Evolutionary conservation across 2,888 invertebrate species (phyloP).

Genomic region (Galeruca laticollis): DNA sequence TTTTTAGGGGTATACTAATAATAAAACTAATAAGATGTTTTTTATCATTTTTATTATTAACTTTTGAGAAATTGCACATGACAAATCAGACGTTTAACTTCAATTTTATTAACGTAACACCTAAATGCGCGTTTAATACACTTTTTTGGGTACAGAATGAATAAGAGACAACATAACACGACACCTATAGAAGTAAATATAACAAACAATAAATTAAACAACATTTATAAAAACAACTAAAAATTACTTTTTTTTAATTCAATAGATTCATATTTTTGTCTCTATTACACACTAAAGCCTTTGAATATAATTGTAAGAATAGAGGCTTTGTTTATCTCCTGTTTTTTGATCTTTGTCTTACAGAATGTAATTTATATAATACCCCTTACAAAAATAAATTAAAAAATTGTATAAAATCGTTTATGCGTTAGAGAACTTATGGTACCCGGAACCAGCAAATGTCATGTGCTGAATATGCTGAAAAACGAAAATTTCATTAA

Average conservation of each 20-base stretch:
- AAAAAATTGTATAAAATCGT: slow-evolving; percentile 60
- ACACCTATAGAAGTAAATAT: too few species aligned
- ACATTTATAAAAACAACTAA: not conserved
- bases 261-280: not conserved
- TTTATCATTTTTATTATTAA: slow-evolving; percentile 19
- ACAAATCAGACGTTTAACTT: slow-evolving; percentile 3
- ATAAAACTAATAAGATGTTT: not conserved
- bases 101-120: not conserved
- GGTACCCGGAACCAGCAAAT: slow-evolving; percentile 56
- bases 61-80: slow-evolving; percentile 19
- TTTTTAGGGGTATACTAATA: not conserved
- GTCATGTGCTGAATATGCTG: slow-evolving; percentile 61
- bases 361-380: slow-evolving; percentile 17
- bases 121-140: slow-evolving; percentile 27
- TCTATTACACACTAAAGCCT: slow-evolving; percentile 22
- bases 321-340: not conserved
- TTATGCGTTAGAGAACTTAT: slow-evolving; percentile 56
- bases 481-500: slow-evolving; percentile 45
- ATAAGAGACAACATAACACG: not conserved
- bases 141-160: slow-evolving; percentile 7
- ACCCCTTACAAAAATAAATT: slow-evolving; percentile 48
- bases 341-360: slow-evolving; percentile 14
- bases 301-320: not conserved
- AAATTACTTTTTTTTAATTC: not conserved
- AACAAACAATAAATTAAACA: too few species aligned